These are phyloP conservation scores for Cinclus cinclus DNA, from an alignment of 2,113 vertebrate species.

Conservation along the genomic window DNA sequence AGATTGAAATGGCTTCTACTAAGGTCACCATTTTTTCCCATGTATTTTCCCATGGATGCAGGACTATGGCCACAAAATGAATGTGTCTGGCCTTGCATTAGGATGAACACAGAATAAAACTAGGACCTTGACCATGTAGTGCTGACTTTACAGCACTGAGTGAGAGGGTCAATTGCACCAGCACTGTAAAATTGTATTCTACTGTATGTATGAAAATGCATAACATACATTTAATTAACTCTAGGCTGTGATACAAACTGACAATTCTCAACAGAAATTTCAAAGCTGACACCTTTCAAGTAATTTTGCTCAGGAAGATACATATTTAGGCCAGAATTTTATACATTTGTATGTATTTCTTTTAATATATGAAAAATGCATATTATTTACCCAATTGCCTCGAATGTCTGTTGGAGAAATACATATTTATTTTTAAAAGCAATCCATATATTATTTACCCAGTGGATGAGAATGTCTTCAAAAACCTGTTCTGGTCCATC, in stretches of 20 bases:
- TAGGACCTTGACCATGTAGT: neutral
- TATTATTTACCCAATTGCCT: slow-evolving; percentile 56
- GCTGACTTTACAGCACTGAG: neutral
- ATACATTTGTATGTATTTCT: neutral
- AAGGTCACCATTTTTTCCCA: neutral
- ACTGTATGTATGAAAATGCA: slow-evolving; percentile 2
- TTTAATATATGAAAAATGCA: slow-evolving; percentile 48
- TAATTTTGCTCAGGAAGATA: slow-evolving; percentile 5
- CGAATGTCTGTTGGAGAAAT: slow-evolving; percentile 57
- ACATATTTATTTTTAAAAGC: slow-evolving; percentile 66
- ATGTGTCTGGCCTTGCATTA: neutral
- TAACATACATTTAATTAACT: slow-evolving; percentile 26
- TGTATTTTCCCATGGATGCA: neutral
- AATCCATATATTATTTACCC: slow-evolving; percentile 70
- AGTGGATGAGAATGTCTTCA: slow-evolving; percentile 60
- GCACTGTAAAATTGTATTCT: neutral
- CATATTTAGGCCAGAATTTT: slow-evolving; percentile 11
- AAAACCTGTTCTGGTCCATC: slow-evolving; percentile 61
- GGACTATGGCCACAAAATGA: neutral
- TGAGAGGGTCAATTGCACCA: slow-evolving; percentile 24
- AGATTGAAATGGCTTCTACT: neutral
- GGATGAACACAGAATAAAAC: neutral
- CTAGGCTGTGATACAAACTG: slow-evolving; percentile 23
- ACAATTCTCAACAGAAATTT: slow-evolving; percentile 23
- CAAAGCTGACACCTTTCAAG: slow-evolving; percentile 13